Evolutionary conservation across 2,113 vertebrate genomes (phyloP).

Genomic region (Speoplatyrhinus poulsoni): DNA sequence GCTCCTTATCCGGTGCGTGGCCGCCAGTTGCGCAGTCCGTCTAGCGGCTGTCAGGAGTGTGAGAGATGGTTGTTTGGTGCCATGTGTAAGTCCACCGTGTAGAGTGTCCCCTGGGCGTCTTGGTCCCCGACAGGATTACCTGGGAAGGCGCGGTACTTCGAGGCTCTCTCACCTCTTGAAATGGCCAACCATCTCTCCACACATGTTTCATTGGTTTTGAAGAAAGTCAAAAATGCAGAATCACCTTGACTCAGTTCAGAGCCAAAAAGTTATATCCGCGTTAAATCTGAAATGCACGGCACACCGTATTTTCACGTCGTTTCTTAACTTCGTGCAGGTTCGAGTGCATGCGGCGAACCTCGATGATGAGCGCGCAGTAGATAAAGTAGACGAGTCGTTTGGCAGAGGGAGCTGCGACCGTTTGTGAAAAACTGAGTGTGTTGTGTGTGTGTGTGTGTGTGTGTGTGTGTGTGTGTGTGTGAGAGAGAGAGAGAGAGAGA

Average conservation of each 20-base stretch:
- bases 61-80: slow-evolving; percentile 55
- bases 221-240: neutral
- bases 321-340: slow-evolving; percentile 40
- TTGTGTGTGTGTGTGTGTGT: neutral
- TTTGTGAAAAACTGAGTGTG: slow-evolving; percentile 19
- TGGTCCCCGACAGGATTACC: slow-evolving; percentile 8
- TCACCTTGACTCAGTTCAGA: neutral
- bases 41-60: slow-evolving; percentile 53
- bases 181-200: neutral
- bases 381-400: slow-evolving; percentile 54
- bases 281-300: slow-evolving; percentile 1
- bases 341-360: slow-evolving; percentile 43
- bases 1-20: slow-evolving; percentile 39
- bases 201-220: slow-evolving; percentile 16
- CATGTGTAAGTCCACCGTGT: slow-evolving; percentile 62
- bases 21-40: slow-evolving; percentile 43
- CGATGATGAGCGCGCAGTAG: slow-evolving; percentile 53
- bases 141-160: slow-evolving; percentile 36
- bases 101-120: too few species aligned
- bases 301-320: slow-evolving; percentile 20
- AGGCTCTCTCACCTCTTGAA: neutral
- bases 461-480: neutral
- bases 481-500: slow-evolving; percentile 42
- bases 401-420: slow-evolving; percentile 35
- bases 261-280: slow-evolving; percentile 6